Evolutionary conservation across 2,797 vertebrate genomes (phyloP), one percentile per base, ranked within the genome.

Genomic region (Vireo griseus): DNA sequence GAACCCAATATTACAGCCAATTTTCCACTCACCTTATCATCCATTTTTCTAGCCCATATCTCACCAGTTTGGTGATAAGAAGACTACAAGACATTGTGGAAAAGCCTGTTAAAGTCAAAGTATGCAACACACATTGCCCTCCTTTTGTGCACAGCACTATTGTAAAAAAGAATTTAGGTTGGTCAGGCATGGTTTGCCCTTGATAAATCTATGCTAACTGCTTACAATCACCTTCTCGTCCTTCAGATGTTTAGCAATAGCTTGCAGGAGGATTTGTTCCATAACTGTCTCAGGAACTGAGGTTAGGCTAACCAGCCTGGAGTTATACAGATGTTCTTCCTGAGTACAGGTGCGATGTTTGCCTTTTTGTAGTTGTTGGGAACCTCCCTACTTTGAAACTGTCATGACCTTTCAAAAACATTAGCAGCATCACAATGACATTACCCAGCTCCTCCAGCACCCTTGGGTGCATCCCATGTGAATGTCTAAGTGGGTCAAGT

Each of bases 1-100:
- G 63, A 86, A 51, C 37, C 63, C 4, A 81, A 8, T 13, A 61
- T 15, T 44, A 40, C 59, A 89, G 92, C 51, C 1, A 87, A 54
- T 80, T 94, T 96, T 88, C 91, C 79, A 88, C 31, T 83, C 57
- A 58, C 31, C 40, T 95, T 87, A 89, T 76, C 44, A 75, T 66
- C 37, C n/a, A 20, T 48, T 95, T 91, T 80, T 72, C 48, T 77
- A 61, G 52, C 45, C 39, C 13, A 0, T 80, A 88, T 75, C 65
- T 88, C 35, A 80, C 15, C n/a, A 54, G 58, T 67, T 5, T 74
- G 19, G 5, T 21, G 75, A 83, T 94, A 93, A 80, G 54, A 35
- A 28, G 29, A 52, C 57, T 67, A 50, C 2, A 7, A 25, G 29
- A 83, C 29, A 61, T 50, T 80, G 58, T 65, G 87, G 26, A 13